Evolutionary conservation across 2,113 vertebrate species (phyloP), one percentile per base, ranked within the genome.

Genomic region (Esox niger): DNA sequence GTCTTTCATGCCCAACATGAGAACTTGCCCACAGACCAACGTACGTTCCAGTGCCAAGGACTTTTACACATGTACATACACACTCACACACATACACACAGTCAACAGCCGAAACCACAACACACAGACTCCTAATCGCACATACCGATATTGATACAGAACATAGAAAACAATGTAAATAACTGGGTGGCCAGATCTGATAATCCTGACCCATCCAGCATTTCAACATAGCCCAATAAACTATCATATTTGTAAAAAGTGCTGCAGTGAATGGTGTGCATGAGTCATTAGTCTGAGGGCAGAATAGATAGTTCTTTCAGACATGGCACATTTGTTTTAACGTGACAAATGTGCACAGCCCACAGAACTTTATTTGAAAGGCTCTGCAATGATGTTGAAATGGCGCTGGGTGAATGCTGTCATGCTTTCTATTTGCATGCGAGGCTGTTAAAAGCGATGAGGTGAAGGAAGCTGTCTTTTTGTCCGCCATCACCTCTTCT

Each of bases 251-350:
- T 72, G 58, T 30, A 21, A 64, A 10, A n/a, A 64, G 32, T 49
- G 60, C 60, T 47, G 61, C 20, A 29, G 27, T 31, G 13, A 33
- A 71, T 72, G 26, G 62, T 33, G 74, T 46, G 32, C 56, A 66
- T 66, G 71, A 73, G 72, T 75, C 71, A 75, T 80, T 77, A 73
- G 71, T 59, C 62, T 73, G 52, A 17, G 58, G 58, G 29, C 30
- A 32, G 56, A 70, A 64, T 68, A 74, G 63, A 64, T 67, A 49
- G 69, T 32, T 69, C 20, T 29, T 69, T 70, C 26, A 30, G 54
- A 52, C 21, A 70, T 74, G 69, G 70, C 13, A 26, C 46, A 21
- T 57, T 62, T 61, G 49, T 60, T 61, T 59, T 62, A 33, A 52
- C 46, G 67, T 66, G 75, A 77, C 56, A 30, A 75, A 74, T 52